phyloP scores from a whole-genome alignment of 2,888 invertebrate species.

The Agriotes lineatus region DNA sequence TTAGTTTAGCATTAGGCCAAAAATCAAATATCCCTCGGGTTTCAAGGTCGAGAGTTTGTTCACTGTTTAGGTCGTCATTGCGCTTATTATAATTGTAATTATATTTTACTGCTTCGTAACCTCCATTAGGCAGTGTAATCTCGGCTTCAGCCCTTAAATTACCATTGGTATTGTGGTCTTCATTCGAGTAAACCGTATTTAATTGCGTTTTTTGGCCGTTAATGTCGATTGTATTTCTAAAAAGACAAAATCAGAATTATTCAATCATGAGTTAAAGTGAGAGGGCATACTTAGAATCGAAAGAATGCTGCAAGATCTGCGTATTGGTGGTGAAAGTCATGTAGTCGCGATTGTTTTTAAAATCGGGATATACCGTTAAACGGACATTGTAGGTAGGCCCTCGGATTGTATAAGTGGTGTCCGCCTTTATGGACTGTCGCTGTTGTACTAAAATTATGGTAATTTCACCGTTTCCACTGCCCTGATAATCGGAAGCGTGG shows the following conservation, averaged over 20 bases:
- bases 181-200: neutral
- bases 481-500: slow-evolving; percentile 73
- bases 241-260: slow-evolving; percentile 2
- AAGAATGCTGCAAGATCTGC: slow-evolving; percentile 66
- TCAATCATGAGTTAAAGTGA: neutral
- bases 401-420: slow-evolving; percentile 73
- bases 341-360: slow-evolving; percentile 77
- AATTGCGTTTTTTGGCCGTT: slow-evolving; percentile 64
- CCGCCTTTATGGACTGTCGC: slow-evolving; percentile 72
- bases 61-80: slow-evolving; percentile 55
- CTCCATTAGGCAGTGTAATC: slow-evolving; percentile 67
- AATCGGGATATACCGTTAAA: slow-evolving; percentile 75
- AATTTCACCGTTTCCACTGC: slow-evolving; percentile 74
- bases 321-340: slow-evolving; percentile 75
- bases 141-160: slow-evolving; percentile 66
- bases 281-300: slow-evolving; percentile 74
- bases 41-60: slow-evolving; percentile 30
- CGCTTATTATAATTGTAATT: slow-evolving; percentile 57
- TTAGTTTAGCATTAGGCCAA: slow-evolving; percentile 62
- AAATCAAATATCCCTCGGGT: neutral
- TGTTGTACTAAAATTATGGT: slow-evolving; percentile 68
- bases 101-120: slow-evolving; percentile 64
- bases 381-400: slow-evolving; percentile 73
- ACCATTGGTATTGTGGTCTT: slow-evolving; percentile 65
- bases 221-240: slow-evolving; percentile 68